A percentile compares a stretch with the other conserved stretches of the same genome.
Evolutionary conservation across 2,888 invertebrate genomes (phyloP).

Genomic region (Spodoptera picta): DNA sequence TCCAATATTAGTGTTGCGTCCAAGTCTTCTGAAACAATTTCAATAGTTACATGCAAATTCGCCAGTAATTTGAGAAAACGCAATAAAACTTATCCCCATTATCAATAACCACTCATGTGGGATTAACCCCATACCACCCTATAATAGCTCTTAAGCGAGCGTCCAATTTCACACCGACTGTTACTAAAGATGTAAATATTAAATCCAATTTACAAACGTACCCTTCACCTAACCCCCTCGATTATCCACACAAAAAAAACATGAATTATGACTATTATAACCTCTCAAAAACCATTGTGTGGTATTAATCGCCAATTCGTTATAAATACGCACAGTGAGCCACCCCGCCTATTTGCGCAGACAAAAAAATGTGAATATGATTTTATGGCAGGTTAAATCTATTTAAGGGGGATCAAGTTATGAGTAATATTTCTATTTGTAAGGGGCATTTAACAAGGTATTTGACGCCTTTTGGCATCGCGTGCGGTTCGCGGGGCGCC

Average conservation of each 20-base stretch:
- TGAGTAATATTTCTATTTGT: constrained; percentile 86
- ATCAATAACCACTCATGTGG: constrained; percentile 67
- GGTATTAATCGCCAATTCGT: constrained; percentile 80
- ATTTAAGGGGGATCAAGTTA: constrained; percentile 87
- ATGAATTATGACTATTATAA: constrained; percentile 86
- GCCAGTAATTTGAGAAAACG: constrained; percentile 51
- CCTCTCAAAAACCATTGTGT: constrained; percentile 80
- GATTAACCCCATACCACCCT: constrained; percentile 78
- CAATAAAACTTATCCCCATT: constrained; percentile 61
- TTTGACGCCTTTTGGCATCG: constrained; percentile 84
- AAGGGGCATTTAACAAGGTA: constrained; percentile 84
- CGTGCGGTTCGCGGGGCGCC: constrained; percentile 74
- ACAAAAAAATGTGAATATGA: constrained; percentile 83
- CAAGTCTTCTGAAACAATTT: not conserved
- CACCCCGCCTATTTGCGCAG: constrained; percentile 79
- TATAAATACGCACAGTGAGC: constrained; percentile 77
- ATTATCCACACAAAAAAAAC: constrained; percentile 80
- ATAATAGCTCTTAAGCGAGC: constrained; percentile 79
- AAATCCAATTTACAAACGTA: constrained; percentile 86
- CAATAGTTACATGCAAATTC: not conserved
- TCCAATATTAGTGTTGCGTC: too few relatives aligned
- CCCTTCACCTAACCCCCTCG: constrained; percentile 77
- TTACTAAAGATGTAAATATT: constrained; percentile 86
- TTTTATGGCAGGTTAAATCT: constrained; percentile 88
- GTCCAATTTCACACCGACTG: constrained; percentile 87